These are phyloP conservation scores for Turdus rufiventris DNA, from an alignment of 2,113 vertebrate genomes.

Conservation along the genomic window DNA sequence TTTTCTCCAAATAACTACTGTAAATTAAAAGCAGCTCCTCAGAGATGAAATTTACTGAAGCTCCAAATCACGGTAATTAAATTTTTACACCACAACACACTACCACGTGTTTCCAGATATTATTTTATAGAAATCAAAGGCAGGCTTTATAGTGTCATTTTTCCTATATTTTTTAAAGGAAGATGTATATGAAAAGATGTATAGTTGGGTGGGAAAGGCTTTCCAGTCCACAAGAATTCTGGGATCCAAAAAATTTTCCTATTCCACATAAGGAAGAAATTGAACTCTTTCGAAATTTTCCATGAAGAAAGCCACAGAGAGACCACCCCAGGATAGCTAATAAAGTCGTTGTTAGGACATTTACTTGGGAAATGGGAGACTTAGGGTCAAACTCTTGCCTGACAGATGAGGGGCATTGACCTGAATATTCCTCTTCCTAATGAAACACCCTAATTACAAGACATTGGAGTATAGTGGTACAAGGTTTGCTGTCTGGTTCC, in stretches of 20 bases:
- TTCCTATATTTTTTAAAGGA: conserved; percentile 48
- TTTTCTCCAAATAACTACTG: conserved; percentile 47
- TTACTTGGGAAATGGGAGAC: conserved; percentile 63
- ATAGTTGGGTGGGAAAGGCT: conserved; percentile 58
- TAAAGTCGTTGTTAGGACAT: conserved; percentile 61
- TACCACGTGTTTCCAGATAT: conserved; percentile 50
- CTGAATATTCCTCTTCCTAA: conserved; percentile 60
- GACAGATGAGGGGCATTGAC: conserved; percentile 61
- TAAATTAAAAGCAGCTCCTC: conserved; percentile 57
- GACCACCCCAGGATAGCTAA: conserved; percentile 67
- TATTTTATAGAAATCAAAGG: conserved; percentile 49
- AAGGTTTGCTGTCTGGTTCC: conserved; percentile 2
- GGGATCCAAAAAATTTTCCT: conserved; percentile 64
- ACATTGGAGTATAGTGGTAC: neutral
- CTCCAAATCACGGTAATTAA: conserved; percentile 55
- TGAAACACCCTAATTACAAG: conserved; percentile 46
- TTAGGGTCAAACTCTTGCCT: conserved; percentile 56
- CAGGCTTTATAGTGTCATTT: conserved; percentile 19
- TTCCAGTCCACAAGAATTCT: conserved; percentile 62
- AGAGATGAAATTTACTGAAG: conserved; percentile 29
- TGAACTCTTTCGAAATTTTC: conserved; percentile 67
- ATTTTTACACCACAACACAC: conserved; percentile 38
- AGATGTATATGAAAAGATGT: conserved; percentile 57
- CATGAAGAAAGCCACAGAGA: conserved; percentile 66
- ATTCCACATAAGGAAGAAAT: conserved; percentile 68